Percentiles rank a stretch among this genome's conserved stretches.
These are phyloP conservation scores for Ceratina japonica DNA, from an alignment of 1,140 invertebrate species.

Conservation along the genomic window DNA sequence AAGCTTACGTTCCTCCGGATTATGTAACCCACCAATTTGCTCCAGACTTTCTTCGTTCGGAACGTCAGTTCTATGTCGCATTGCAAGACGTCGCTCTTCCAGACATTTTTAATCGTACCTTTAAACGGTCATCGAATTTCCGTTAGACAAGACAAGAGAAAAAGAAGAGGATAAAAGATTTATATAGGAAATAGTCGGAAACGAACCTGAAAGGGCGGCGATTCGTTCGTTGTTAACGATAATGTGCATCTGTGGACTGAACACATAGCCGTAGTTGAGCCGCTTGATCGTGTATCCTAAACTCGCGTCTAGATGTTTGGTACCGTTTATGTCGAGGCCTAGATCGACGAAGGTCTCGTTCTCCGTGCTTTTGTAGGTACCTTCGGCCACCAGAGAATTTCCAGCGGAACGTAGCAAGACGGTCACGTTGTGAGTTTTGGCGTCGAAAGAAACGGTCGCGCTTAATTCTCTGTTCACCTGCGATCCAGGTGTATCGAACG, in stretches of 20 bases:
- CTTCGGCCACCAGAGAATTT: constrained; percentile 82
- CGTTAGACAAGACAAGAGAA: no score
- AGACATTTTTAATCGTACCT: constrained; percentile 79
- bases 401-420: constrained; percentile 82
- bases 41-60: constrained; percentile 85
- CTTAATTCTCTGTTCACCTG: constrained; percentile 81
- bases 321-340: constrained; percentile 84
- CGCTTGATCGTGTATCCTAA: constrained; percentile 79
- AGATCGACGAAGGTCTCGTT: constrained; percentile 84
- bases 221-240: constrained; percentile 84
- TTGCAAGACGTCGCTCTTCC: constrained; percentile 85
- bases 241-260: constrained; percentile 83
- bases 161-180: no score
- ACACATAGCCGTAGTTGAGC: constrained; percentile 82
- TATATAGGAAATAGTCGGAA: not conserved
- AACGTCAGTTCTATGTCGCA: constrained; percentile 85
- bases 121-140: not conserved
- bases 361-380: constrained; percentile 83
- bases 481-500: constrained; percentile 85
- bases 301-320: constrained; percentile 84
- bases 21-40: constrained; percentile 85
- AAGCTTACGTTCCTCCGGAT: constrained; percentile 80
- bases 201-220: constrained; percentile 83
- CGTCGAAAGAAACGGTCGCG: constrained; percentile 81
- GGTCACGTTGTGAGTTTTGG: constrained; percentile 81